Evolutionary conservation across 2,888 invertebrate species (phyloP).

Genomic region (Orchesellides sinensis): DNA sequence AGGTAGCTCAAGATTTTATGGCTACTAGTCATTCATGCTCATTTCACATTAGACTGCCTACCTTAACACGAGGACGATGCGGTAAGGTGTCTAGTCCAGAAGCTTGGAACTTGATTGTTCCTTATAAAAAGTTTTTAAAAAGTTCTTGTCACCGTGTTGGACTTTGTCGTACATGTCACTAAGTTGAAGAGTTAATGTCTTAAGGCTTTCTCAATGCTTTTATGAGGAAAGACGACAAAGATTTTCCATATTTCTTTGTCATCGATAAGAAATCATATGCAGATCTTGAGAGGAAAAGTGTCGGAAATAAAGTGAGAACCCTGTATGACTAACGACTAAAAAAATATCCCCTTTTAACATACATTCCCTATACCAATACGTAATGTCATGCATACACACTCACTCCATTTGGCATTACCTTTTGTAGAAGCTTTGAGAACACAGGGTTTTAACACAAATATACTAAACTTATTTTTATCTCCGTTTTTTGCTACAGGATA

Average conservation of each 20-base stretch:
- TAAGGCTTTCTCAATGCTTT: conserved; percentile 10
- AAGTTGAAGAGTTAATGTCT: conserved; percentile 25
- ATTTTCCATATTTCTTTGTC: conserved; percentile 51
- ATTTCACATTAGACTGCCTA: conserved; percentile 53
- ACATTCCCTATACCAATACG: not conserved
- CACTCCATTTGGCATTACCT: not conserved
- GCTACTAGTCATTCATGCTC: conserved; percentile 53
- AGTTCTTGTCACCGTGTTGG: not conserved
- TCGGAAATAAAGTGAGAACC: conserved; percentile 11
- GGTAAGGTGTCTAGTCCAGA: too few relatives aligned
- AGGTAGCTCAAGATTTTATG: conserved; percentile 39
- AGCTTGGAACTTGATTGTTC: not conserved
- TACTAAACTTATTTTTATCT: conserved; percentile 5
- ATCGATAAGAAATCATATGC: conserved; percentile 58
- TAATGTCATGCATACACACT: not conserved
- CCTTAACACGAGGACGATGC: conserved; percentile 5
- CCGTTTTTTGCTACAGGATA: conserved; percentile 81
- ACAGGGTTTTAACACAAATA: not conserved
- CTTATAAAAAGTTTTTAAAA: too few relatives aligned
- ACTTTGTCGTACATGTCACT: too few relatives aligned
- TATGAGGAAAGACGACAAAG: conserved; percentile 33
- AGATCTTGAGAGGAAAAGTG: conserved; percentile 40
- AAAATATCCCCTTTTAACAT: not conserved
- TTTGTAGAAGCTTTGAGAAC: not conserved
- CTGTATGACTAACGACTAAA: not conserved